phyloP scores from a whole-genome alignment of 2,797 vertebrate species.

The Anas bahamensis region DNA sequence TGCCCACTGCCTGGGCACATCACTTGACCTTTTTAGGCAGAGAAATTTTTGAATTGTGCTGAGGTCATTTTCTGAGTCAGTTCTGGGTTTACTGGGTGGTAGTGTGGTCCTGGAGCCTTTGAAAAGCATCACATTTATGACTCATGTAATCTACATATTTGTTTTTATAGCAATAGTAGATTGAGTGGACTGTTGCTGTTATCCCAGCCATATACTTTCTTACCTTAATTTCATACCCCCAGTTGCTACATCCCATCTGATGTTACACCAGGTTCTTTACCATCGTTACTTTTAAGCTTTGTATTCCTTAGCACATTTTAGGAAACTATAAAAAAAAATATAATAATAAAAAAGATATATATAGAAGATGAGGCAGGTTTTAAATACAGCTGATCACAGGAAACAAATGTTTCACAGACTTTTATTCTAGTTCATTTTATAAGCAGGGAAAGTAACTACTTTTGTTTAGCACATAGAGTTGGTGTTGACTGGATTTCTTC shows the following conservation, averaged over 20 bases:
- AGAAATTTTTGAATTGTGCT: not conserved
- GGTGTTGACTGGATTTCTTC: not conserved
- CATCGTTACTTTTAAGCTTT: not conserved
- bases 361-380: not conserved
- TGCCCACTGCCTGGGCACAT: not conserved
- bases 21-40: not conserved
- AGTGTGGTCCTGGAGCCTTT: not conserved
- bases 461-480: not conserved
- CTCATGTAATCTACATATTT: not conserved
- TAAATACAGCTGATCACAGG: not conserved
- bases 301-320: not conserved
- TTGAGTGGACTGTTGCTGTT: not conserved
- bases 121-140: not conserved
- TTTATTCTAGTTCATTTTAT: not conserved
- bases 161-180: not conserved
- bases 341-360: too few species aligned
- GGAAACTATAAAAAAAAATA: not conserved
- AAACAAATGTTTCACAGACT: not conserved
- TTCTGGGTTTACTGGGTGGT: not conserved
- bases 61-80: not conserved
- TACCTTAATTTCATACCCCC: not conserved
- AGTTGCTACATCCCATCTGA: not conserved
- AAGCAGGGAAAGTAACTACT: accelerated
- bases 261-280: not conserved
- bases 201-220: not conserved